Conservation (phyloP, 2,888 invertebrate genomes). For the Hypomecis atomaria region DNA sequence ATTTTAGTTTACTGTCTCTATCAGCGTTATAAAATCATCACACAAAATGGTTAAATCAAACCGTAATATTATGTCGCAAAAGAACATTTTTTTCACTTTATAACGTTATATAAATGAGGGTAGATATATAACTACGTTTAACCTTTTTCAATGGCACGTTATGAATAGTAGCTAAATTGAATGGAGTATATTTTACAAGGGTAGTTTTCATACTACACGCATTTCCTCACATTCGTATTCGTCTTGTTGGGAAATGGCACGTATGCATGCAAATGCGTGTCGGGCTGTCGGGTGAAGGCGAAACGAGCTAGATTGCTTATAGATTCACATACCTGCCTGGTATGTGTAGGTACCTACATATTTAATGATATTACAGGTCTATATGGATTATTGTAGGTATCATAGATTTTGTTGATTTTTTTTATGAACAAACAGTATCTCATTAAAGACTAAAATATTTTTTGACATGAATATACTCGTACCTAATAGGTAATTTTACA, state of each 20-base stretch:
- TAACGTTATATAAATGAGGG: background rate
- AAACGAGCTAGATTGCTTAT: constrained; percentile 1
- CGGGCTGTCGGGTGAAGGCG: constrained; percentile 21
- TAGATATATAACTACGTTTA: constrained; percentile 2
- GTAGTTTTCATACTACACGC: constrained; percentile 32
- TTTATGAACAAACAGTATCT: too few species aligned
- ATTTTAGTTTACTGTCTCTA: too few species aligned
- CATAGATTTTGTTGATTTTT: too few species aligned
- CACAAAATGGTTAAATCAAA: too few species aligned
- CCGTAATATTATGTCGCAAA: background rate
- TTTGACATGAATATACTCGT: too few species aligned
- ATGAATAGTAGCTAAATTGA: constrained; percentile 34
- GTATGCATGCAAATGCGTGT: constrained; percentile 38
- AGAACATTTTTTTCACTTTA: background rate
- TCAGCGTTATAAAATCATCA: too few species aligned
- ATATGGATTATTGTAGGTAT: too few species aligned
- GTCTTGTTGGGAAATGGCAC: constrained; percentile 34
- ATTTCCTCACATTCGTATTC: constrained; percentile 39
- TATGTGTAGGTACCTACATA: too few species aligned
- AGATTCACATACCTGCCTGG: background rate
- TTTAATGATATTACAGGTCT: background rate
- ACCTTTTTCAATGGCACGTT: constrained; percentile 14
- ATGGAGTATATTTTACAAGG: constrained; percentile 30
- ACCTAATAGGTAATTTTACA: too few species aligned
- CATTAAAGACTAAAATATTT: too few species aligned